Conservation (phyloP, 2,797 vertebrate genomes). For the Discoglossus pictus region DNA sequence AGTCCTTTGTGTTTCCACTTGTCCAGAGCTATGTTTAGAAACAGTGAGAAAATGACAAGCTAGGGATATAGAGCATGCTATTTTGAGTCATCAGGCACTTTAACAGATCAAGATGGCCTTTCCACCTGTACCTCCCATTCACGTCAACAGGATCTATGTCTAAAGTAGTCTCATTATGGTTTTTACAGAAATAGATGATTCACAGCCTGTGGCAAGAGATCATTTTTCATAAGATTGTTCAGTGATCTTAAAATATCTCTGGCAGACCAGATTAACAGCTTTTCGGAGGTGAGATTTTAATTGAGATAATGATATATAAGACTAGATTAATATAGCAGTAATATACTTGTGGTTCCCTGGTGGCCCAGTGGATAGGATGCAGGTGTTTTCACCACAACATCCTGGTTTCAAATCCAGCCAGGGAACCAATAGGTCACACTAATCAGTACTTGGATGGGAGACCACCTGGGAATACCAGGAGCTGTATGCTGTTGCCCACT, state of each 20-base stretch:
- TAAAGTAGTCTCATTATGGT: constrained; percentile 20
- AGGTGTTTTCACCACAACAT: too few relatives aligned
- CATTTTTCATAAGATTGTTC: constrained; percentile 6
- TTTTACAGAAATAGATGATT: constrained; percentile 6
- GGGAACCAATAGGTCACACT: too few relatives aligned
- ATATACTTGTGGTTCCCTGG: too few relatives aligned
- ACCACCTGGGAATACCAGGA: too few relatives aligned
- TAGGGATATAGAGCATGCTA: neutral
- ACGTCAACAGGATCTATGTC: neutral
- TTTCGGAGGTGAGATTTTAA: neutral
- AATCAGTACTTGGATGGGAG: too few relatives aligned
- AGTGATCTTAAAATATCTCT: constrained; percentile 1
- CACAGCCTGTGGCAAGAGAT: constrained; percentile 12
- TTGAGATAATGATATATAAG: too few relatives aligned
- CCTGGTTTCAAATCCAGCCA: too few relatives aligned
- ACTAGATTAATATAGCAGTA: too few relatives aligned
- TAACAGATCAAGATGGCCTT: neutral
- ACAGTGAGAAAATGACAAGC: constrained; percentile 3
- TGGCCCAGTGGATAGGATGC: too few relatives aligned
- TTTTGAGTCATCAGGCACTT: constrained; percentile 13
- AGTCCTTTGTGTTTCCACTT: too few relatives aligned
- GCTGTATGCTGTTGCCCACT: too few relatives aligned
- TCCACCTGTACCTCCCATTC: neutral
- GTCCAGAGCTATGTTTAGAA: too few relatives aligned
- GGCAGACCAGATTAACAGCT: neutral